Conservation (phyloP, 2,888 invertebrate species). For the Nomada hirtipes region DNA sequence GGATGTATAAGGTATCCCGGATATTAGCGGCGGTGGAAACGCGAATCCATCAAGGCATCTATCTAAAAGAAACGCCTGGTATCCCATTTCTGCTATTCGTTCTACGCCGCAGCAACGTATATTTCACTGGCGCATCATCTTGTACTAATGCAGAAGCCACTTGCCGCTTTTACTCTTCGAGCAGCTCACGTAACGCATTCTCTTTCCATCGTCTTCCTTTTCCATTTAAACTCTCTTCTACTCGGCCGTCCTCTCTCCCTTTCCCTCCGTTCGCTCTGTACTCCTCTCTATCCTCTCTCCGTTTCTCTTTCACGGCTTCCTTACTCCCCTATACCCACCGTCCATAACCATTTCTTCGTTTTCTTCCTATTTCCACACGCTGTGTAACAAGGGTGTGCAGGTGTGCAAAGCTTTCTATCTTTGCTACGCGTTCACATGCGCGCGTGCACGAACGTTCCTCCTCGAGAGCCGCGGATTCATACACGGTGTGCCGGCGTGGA, state of each 20-base stretch:
- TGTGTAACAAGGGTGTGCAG: constrained; percentile 60
- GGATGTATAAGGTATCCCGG: constrained; percentile 51
- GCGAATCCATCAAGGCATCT: constrained; percentile 63
- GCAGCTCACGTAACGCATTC: constrained; percentile 61
- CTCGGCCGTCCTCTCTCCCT: neutral
- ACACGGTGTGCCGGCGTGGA: constrained; percentile 48
- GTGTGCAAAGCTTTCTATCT: constrained; percentile 67
- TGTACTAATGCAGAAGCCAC: constrained; percentile 55
- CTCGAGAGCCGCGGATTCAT: constrained; percentile 43
- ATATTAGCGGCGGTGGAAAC: constrained; percentile 55
- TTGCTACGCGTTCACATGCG: constrained; percentile 43
- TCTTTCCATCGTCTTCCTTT: constrained; percentile 26
- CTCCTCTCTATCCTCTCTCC: neutral
- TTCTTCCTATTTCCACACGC: constrained; percentile 34
- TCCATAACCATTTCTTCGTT: neutral
- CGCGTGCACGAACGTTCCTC: constrained; percentile 7
- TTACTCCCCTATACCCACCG: neutral
- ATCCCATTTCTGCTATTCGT: constrained; percentile 64
- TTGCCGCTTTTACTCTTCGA: constrained; percentile 55
- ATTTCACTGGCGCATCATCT: constrained; percentile 60
- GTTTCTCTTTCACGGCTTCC: neutral
- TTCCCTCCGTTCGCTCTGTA: constrained; percentile 3
- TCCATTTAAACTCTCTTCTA: constrained; percentile 37
- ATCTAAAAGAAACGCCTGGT: constrained; percentile 60
- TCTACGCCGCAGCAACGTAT: constrained; percentile 45